These are phyloP conservation scores for Ctenodactylus gundi DNA, from an alignment of 2,113 vertebrate genomes.

Conservation along the genomic window DNA sequence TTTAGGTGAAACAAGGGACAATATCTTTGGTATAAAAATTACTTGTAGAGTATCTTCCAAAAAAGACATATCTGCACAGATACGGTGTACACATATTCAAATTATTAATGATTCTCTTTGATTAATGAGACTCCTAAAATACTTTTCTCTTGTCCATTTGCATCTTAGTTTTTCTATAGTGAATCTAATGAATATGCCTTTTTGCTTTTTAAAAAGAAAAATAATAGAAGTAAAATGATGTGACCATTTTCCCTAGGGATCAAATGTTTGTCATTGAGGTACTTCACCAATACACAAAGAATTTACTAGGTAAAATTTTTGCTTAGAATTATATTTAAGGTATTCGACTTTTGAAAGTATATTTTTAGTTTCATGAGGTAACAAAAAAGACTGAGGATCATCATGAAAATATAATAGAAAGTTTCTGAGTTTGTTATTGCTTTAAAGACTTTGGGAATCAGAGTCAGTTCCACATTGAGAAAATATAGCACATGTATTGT, in stretches of 20 bases:
- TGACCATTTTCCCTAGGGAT: background rate
- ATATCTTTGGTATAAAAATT: background rate
- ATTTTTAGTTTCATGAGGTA: no score
- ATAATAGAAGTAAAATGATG: background rate
- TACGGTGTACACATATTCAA: background rate
- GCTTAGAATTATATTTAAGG: no score
- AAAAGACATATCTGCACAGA: background rate
- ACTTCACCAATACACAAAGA: no score
- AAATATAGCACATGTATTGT: no score
- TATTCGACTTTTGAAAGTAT: no score
- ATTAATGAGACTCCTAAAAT: background rate
- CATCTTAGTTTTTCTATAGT: conserved; percentile 3
- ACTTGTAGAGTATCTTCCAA: background rate
- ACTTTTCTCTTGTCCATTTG: background rate
- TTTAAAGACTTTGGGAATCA: no score
- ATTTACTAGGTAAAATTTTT: no score
- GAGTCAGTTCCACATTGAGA: no score
- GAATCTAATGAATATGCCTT: background rate
- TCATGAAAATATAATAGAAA: no score
- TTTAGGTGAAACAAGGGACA: background rate
- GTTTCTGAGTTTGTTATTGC: no score
- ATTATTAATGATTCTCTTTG: background rate
- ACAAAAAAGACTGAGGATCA: no score
- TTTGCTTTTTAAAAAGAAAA: background rate
- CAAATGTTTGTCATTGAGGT: background rate